phyloP scores from a whole-genome alignment of 2,113 vertebrate genomes.

The Microtus ochrogaster region DNA sequence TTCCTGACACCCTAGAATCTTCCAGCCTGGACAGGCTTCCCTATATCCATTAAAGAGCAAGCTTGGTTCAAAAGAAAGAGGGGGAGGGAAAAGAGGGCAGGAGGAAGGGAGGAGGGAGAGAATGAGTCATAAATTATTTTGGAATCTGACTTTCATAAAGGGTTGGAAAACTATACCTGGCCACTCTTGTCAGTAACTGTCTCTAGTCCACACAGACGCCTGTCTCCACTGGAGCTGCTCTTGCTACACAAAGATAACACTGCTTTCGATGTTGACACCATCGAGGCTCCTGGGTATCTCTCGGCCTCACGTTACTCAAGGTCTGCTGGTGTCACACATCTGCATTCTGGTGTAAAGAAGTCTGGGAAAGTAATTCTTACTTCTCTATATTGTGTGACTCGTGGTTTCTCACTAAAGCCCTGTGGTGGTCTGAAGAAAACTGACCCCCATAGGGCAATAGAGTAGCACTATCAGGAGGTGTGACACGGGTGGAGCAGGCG shows the following conservation, averaged over 20 bases:
- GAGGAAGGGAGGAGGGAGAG: background rate
- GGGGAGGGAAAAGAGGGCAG: background rate
- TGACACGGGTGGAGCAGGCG: background rate
- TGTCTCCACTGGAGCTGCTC: background rate
- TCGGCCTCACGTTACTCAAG: constrained; percentile 2
- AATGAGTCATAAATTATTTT: background rate
- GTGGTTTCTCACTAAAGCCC: background rate
- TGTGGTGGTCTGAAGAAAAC: background rate
- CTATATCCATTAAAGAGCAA: constrained; percentile 59
- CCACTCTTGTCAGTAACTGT: background rate
- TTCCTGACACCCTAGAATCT: background rate
- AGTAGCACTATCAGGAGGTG: background rate
- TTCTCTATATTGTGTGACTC: background rate
- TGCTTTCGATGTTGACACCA: background rate
- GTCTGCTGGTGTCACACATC: background rate
- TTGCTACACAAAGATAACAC: background rate
- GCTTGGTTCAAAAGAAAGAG: background rate
- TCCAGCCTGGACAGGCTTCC: background rate
- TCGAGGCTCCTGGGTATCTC: background rate
- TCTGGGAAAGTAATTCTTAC: background rate
- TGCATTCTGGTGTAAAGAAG: background rate
- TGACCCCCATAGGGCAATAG: background rate
- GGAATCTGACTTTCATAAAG: background rate
- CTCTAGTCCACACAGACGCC: background rate
- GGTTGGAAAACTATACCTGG: background rate